Evolutionary conservation across 2,888 invertebrate genomes (phyloP).

Genomic region (Lithosia quadra): DNA sequence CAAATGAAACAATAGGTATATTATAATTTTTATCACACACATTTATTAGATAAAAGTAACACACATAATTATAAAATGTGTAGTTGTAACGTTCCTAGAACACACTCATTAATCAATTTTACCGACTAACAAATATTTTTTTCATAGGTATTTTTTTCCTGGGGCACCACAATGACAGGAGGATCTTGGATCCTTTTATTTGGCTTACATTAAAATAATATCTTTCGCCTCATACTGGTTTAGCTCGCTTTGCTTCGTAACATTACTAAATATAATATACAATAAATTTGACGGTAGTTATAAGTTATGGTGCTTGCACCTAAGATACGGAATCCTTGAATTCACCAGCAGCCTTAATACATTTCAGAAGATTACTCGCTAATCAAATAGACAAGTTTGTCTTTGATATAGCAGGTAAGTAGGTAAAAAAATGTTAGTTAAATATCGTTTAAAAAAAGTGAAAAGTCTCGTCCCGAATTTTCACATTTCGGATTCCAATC

Average conservation of each 20-base stretch:
- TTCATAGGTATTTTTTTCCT: neutral
- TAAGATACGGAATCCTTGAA: neutral
- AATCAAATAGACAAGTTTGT: neutral
- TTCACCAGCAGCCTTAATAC: neutral
- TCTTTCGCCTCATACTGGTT: neutral
- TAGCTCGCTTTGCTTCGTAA: neutral
- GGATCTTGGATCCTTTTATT: slow-evolving; percentile 1
- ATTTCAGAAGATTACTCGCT: neutral
- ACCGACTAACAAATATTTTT: neutral
- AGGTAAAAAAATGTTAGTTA: too few species aligned
- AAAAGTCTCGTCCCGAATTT: too few species aligned
- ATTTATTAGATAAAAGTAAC: slow-evolving; percentile 3
- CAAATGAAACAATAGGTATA: neutral
- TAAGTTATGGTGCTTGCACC: too few species aligned
- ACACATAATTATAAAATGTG: neutral
- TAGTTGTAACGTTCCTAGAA: neutral
- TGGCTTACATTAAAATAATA: neutral
- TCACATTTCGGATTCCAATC: too few species aligned
- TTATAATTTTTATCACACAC: neutral
- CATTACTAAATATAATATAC: too few species aligned
- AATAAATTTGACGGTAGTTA: neutral
- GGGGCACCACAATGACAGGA: neutral
- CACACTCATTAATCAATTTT: neutral
- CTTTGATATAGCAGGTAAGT: too few species aligned
- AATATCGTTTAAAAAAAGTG: too few species aligned